Conservation (phyloP, 2,113 vertebrate genomes). For the Polypterus senegalus region DNA sequence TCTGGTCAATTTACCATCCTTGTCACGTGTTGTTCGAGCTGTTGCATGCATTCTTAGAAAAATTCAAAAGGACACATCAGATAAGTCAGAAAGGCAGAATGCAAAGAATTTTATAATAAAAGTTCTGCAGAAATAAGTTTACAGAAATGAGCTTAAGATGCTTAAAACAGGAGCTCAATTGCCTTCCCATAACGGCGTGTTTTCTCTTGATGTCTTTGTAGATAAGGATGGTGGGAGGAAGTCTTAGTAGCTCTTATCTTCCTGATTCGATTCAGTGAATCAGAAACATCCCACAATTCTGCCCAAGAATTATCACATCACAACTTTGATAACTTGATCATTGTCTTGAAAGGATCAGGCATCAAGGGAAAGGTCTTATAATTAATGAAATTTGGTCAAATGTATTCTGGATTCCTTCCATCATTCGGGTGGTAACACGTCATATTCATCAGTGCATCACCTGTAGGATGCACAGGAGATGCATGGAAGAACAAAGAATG, state of each 20-base stretch:
- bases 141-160: too few species aligned
- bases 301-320: background rate
- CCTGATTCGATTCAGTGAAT: background rate
- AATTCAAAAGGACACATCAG: too few species aligned
- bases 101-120: too few species aligned
- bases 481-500: background rate
- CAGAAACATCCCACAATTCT: background rate
- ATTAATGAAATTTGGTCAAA: conserved; percentile 2
- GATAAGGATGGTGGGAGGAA: background rate
- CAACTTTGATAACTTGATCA: background rate
- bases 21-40: too few species aligned
- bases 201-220: background rate
- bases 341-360: background rate
- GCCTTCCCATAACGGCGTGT: too few species aligned
- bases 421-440: background rate
- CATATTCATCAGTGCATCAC: conserved; percentile 1
- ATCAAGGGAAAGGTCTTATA: conserved; percentile 2
- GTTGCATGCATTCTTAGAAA: too few species aligned
- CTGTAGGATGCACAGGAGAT: background rate
- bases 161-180: too few species aligned
- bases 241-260: background rate
- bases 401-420: conserved; percentile 3
- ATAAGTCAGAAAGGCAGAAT: too few species aligned
- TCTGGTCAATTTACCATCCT: too few species aligned
- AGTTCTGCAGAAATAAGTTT: too few species aligned